These are phyloP conservation scores for Empis livida DNA, from an alignment of 2,888 invertebrate genomes.

Conservation along the genomic window DNA sequence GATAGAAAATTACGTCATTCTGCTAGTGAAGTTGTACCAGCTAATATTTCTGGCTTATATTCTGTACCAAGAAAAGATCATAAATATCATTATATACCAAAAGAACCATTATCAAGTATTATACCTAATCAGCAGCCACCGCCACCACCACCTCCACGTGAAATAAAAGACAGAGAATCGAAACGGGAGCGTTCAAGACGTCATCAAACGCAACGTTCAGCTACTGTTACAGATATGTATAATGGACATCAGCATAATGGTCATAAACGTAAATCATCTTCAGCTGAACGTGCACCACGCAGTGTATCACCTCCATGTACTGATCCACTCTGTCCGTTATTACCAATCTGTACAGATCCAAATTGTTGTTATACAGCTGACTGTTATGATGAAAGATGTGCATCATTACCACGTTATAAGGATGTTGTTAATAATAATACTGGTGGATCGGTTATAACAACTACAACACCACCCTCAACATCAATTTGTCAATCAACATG, in stretches of 20 bases:
- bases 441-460: slow-evolving; percentile 19
- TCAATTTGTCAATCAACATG: slow-evolving; percentile 23
- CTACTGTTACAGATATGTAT: slow-evolving; percentile 35
- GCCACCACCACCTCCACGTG: slow-evolving; percentile 10
- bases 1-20: slow-evolving; percentile 31
- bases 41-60: slow-evolving; percentile 28
- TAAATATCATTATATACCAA: slow-evolving; percentile 30
- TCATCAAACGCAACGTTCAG: slow-evolving; percentile 36
- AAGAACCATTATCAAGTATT: slow-evolving; percentile 17
- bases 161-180: slow-evolving; percentile 16
- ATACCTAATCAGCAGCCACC: slow-evolving; percentile 12
- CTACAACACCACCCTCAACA: slow-evolving; percentile 16
- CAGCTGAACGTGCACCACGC: slow-evolving; percentile 32
- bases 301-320: slow-evolving; percentile 33
- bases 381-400: slow-evolving; percentile 21
- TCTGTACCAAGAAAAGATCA: slow-evolving; percentile 30
- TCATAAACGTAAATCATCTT: slow-evolving; percentile 31
- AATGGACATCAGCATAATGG: slow-evolving; percentile 14
- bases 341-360: slow-evolving; percentile 35
- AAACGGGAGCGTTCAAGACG: slow-evolving; percentile 33
- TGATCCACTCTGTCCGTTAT: slow-evolving; percentile 33
- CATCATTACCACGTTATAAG: slow-evolving; percentile 16
- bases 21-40: slow-evolving; percentile 32
- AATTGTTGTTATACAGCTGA: slow-evolving; percentile 32
- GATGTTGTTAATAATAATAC: slow-evolving; percentile 20